Percentiles rank a stretch among this genome's conserved stretches.
Evolutionary conservation across 2,113 vertebrate species (phyloP).

Genomic region (Ceyx margarethae): DNA sequence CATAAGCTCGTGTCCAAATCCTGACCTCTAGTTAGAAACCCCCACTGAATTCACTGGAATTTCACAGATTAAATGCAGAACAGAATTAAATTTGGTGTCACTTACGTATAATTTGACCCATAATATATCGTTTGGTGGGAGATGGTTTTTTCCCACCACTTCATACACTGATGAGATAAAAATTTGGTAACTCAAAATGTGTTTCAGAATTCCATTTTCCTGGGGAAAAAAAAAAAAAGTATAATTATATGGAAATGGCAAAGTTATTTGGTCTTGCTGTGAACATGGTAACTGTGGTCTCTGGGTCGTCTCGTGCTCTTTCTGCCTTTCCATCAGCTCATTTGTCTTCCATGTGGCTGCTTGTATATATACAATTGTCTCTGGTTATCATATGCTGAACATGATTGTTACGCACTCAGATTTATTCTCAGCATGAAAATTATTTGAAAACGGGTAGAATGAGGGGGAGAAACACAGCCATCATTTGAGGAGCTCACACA

Average conservation of each 20-base stretch:
- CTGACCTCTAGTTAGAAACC: not conserved
- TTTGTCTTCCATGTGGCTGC: constrained; percentile 42
- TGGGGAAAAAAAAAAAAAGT: too few relatives aligned
- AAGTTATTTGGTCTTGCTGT: constrained; percentile 1
- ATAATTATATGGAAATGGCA: not conserved
- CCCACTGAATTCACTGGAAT: not conserved
- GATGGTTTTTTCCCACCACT: not conserved
- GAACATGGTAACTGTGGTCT: not conserved
- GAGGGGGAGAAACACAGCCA: constrained; percentile 28
- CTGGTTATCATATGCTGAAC: constrained; percentile 43
- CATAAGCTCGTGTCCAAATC: not conserved
- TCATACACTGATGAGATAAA: not conserved
- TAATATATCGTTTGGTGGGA: not conserved
- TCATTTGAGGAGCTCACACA: not conserved
- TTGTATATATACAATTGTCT: not conserved
- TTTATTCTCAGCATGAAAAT: constrained; percentile 52
- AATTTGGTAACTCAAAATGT: not conserved
- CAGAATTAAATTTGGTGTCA: not conserved
- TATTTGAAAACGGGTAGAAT: not conserved
- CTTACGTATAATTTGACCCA: not conserved
- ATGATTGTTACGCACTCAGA: constrained; percentile 10
- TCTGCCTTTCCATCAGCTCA: constrained; percentile 2
- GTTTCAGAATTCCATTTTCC: not conserved
- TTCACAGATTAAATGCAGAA: not conserved
- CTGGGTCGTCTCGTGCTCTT: not conserved